A percentile compares a stretch with the other conserved stretches of the same genome.
Evolutionary conservation across 1,140 invertebrate genomes (phyloP).

Genomic region (Zaprionus kolodkinae): DNA sequence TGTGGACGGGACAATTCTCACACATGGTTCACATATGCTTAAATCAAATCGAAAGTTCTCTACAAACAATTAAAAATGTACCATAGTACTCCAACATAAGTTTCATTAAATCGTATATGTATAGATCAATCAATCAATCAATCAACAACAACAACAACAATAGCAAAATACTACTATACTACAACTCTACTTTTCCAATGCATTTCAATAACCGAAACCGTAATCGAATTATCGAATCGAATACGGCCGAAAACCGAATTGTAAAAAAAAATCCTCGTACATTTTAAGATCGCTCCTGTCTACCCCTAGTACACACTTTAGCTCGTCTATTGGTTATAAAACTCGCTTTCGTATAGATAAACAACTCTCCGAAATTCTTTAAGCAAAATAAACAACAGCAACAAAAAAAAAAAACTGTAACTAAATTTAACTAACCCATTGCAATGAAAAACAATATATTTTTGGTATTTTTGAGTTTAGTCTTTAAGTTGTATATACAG

Average conservation of each 20-base stretch:
- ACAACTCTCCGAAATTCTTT: slow-evolving; percentile 31
- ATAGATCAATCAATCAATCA: slow-evolving; percentile 63
- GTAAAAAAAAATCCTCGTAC: slow-evolving; percentile 65
- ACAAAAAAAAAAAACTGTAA: slow-evolving; percentile 58
- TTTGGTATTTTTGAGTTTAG: slow-evolving; percentile 76
- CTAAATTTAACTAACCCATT: slow-evolving; percentile 77
- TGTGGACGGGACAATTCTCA: slow-evolving; percentile 86
- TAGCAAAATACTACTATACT: slow-evolving; percentile 31
- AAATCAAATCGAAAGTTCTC: slow-evolving; percentile 32
- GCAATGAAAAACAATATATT: slow-evolving; percentile 54
- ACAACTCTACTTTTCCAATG: slow-evolving; percentile 48
- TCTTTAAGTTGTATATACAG: slow-evolving; percentile 79
- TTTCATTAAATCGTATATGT: slow-evolving; percentile 63
- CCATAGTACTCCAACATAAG: slow-evolving; percentile 48
- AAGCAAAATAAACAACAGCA: slow-evolving; percentile 20
- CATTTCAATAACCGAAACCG: slow-evolving; percentile 46
- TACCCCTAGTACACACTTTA: slow-evolving; percentile 66
- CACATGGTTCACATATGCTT: slow-evolving; percentile 84
- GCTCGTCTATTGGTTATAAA: slow-evolving; percentile 77
- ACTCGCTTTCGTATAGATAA: slow-evolving; percentile 49
- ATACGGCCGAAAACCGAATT: slow-evolving; percentile 45
- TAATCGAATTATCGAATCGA: slow-evolving; percentile 41
- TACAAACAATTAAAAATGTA: slow-evolving; percentile 23
- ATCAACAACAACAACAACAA: slow-evolving; percentile 38
- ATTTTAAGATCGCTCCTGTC: slow-evolving; percentile 68